These are phyloP conservation scores for Eilema depressum DNA, from an alignment of 2,888 invertebrate species.

Conservation along the genomic window DNA sequence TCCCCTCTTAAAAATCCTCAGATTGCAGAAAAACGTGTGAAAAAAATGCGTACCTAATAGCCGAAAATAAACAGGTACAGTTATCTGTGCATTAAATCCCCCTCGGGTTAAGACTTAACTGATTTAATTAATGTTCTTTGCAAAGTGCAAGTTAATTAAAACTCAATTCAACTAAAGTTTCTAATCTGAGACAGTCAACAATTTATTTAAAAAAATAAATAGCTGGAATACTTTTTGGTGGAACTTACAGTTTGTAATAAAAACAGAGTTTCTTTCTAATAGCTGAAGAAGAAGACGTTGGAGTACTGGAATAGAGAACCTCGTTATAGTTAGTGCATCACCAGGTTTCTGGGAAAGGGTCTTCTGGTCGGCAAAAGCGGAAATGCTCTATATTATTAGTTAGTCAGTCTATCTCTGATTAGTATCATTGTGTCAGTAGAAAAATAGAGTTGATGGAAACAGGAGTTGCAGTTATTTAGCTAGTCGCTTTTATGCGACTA, in stretches of 20 bases:
- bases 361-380: too few relatives aligned
- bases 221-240: neutral
- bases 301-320: too few relatives aligned
- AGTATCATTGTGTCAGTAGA: too few relatives aligned
- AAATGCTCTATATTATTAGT: too few relatives aligned
- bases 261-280: neutral
- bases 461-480: too few relatives aligned
- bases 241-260: neutral
- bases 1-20: too few relatives aligned
- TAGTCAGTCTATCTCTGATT: too few relatives aligned
- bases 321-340: too few relatives aligned
- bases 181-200: conserved; percentile 41
- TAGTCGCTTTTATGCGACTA: too few relatives aligned
- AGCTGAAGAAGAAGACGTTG: too few relatives aligned
- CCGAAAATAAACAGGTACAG: conserved; percentile 38
- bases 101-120: conserved; percentile 35
- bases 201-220: conserved; percentile 42
- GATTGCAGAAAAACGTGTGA: neutral
- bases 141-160: conserved; percentile 51
- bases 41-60: conserved; percentile 2
- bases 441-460: too few relatives aligned
- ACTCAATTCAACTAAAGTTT: conserved; percentile 48
- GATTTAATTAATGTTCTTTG: conserved; percentile 46
- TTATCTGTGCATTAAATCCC: conserved; percentile 43
- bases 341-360: too few relatives aligned